These are phyloP conservation scores for Vanessa cardui DNA, from an alignment of 2,888 invertebrate genomes.

Conservation along the genomic window DNA sequence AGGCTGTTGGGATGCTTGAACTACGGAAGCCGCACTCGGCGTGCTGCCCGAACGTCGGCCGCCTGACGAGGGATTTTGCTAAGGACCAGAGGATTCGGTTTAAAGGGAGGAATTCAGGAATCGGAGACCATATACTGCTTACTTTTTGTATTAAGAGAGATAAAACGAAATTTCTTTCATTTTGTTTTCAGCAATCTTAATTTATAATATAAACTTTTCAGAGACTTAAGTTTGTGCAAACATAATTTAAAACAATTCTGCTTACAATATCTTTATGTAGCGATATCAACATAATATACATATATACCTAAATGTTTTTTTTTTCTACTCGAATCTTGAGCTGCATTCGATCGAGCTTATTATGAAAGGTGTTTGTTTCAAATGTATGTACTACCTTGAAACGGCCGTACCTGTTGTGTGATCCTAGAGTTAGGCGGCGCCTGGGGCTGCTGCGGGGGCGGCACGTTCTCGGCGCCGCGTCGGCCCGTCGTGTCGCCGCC, in stretches of 20 bases:
- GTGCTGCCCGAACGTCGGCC: slow-evolving; percentile 67
- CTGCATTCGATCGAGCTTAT: no score
- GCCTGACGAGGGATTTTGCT: slow-evolving; percentile 61
- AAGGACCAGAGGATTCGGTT: neutral
- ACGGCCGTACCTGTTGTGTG: slow-evolving; percentile 70
- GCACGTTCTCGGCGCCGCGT: slow-evolving; percentile 85
- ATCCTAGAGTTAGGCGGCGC: slow-evolving; percentile 65
- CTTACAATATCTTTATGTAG: no score
- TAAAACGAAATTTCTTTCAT: no score
- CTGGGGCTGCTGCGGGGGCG: slow-evolving; percentile 75
- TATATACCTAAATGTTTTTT: no score
- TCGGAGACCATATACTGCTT: no score
- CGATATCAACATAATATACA: no score
- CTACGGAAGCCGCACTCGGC: slow-evolving; percentile 66
- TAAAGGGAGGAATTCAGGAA: slow-evolving; percentile 8
- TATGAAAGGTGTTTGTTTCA: neutral
- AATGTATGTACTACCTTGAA: neutral
- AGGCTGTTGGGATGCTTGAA: slow-evolving; percentile 52
- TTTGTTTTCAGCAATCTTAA: no score
- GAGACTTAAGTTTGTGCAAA: no score
- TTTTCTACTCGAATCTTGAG: no score
- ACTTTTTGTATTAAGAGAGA: neutral
- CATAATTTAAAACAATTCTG: no score
- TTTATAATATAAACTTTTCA: no score
- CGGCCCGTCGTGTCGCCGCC: slow-evolving; percentile 83